A percentile compares a stretch with the other conserved stretches of the same genome.
phyloP scores from a whole-genome alignment of 1,140 invertebrate species.

The Trichoplusia ni region DNA sequence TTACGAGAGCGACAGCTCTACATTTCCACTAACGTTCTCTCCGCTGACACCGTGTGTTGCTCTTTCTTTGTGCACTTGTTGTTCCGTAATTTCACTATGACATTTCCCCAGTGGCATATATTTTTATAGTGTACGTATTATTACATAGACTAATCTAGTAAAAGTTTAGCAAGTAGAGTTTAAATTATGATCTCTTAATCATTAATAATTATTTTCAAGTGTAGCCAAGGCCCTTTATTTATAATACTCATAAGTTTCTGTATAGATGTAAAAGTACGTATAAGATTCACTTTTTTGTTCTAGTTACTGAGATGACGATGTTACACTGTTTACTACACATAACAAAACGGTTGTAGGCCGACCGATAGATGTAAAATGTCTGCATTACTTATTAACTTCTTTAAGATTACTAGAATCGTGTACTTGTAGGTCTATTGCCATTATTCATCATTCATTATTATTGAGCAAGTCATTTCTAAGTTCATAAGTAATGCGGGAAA shows the following conservation, averaged over 20 bases:
- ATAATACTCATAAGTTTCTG: slow-evolving; percentile 81
- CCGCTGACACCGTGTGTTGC: slow-evolving; percentile 23
- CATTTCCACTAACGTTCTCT: slow-evolving; percentile 40
- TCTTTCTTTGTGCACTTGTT: slow-evolving; percentile 48
- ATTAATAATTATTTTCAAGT: slow-evolving; percentile 79
- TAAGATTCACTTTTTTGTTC: slow-evolving; percentile 55
- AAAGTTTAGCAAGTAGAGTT: slow-evolving; percentile 68
- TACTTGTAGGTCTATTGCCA: too few relatives aligned
- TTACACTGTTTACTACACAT: background rate
- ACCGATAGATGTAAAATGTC: background rate
- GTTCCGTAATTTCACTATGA: slow-evolving; percentile 47
- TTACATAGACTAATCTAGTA: slow-evolving; percentile 73
- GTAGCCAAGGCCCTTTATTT: slow-evolving; percentile 70
- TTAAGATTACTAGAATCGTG: too few relatives aligned
- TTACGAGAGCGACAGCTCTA: slow-evolving; percentile 18
- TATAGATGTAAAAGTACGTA: slow-evolving; percentile 57
- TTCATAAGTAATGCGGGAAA: slow-evolving; percentile 6
- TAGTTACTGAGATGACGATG: slow-evolving; percentile 50
- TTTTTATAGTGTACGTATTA: slow-evolving; percentile 66
- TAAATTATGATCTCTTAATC: slow-evolving; percentile 82
- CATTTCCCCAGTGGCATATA: slow-evolving; percentile 66
- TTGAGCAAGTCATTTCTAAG: background rate
- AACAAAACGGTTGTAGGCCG: background rate
- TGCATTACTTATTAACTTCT: slow-evolving; percentile 16
- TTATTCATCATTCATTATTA: too few relatives aligned